Percentiles rank a stretch among this genome's conserved stretches.
Evolutionary conservation across 2,113 vertebrate species (phyloP).

Genomic region (Hemibagrus wyckioides): DNA sequence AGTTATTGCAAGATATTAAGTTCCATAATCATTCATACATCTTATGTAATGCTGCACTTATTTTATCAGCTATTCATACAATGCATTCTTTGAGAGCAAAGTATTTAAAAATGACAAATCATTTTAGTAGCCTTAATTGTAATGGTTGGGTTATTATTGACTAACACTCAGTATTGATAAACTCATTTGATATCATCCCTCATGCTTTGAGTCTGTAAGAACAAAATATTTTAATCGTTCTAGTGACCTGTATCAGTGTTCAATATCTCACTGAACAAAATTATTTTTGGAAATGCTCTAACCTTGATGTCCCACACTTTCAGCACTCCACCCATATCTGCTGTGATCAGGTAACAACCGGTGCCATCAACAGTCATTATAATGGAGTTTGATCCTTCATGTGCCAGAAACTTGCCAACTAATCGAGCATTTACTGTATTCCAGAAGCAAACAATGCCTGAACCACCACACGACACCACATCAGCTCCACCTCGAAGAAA

Average conservation of each 20-base stretch:
- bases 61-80: not conserved
- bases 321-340: constrained; percentile 68
- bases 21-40: not conserved
- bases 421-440: constrained; percentile 59
- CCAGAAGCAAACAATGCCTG: constrained; percentile 77
- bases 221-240: not conserved
- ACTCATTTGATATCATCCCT: not conserved
- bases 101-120: not conserved
- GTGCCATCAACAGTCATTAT: constrained; percentile 64
- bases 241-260: not conserved
- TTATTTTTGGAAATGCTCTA: not conserved
- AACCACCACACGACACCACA: constrained; percentile 69
- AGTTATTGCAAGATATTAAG: not conserved
- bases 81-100: not conserved
- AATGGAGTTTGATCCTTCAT: constrained; percentile 63
- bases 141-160: not conserved
- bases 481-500: constrained; percentile 67
- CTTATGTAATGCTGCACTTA: not conserved
- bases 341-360: constrained; percentile 69
- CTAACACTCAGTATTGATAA: not conserved
- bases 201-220: not conserved
- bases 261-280: not conserved
- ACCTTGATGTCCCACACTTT: constrained; percentile 74
- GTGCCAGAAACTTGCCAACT: constrained; percentile 73
- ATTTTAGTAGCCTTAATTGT: not conserved